phyloP scores from a whole-genome alignment of 2,113 vertebrate species.

The Vulpes vulpes region DNA sequence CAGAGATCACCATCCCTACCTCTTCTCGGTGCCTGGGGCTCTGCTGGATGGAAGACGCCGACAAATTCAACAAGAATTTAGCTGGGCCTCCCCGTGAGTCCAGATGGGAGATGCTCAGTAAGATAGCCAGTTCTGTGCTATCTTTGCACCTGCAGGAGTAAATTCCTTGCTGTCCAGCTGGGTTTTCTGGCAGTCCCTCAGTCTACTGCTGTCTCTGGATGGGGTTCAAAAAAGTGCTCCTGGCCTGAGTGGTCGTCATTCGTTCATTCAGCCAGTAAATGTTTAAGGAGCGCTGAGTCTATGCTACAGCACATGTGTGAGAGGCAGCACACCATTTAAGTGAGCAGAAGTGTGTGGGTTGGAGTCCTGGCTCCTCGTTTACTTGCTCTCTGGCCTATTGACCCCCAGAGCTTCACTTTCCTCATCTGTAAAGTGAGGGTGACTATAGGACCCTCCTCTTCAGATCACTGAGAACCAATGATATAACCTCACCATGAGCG shows the following conservation, averaged over 20 bases:
- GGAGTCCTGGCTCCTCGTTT: neutral
- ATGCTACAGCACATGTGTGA: accelerated
- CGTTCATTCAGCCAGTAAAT: neutral
- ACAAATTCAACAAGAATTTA: neutral
- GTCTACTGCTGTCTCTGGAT: neutral
- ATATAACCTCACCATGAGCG: neutral
- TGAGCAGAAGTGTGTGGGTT: neutral
- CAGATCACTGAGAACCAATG: neutral
- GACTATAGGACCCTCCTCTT: neutral
- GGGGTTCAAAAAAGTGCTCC: neutral
- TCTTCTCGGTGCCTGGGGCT: neutral
- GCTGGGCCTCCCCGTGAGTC: neutral
- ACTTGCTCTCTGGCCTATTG: neutral
- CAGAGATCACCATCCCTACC: neutral
- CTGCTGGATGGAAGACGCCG: neutral
- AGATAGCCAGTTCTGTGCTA: neutral
- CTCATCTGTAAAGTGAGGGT: neutral
- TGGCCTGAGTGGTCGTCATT: neutral
- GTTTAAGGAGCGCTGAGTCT: neutral
- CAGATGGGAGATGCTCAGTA: neutral
- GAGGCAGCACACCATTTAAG: neutral
- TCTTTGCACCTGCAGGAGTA: neutral
- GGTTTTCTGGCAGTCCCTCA: neutral
- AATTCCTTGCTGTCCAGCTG: neutral
- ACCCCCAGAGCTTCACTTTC: neutral